Evolutionary conservation across 2,888 invertebrate genomes (phyloP), one percentile per base, ranked within the genome.

Genomic region (Trichogramma evanescens): DNA sequence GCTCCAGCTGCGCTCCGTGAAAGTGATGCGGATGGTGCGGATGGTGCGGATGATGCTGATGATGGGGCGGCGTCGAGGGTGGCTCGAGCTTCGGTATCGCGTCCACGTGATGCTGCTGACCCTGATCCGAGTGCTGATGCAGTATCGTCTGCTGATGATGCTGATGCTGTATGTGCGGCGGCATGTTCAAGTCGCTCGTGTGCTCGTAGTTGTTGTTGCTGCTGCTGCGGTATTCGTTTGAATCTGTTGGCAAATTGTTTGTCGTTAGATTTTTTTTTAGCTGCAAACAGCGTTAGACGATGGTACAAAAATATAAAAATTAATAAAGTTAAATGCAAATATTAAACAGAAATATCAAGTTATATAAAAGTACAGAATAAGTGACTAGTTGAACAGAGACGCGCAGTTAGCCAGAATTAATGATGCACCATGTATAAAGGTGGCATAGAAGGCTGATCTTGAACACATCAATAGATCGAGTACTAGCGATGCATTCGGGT

Each of bases 41-140:
- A 5, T 59, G 57, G 48, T 74, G 70, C 78, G 81, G 67, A 76
- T 73, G 74, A 50, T 72, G 71, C 46, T 59, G 64, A 8, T 74
- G 74, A 5, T 73, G 68, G 6, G 75, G 74, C 44, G 77, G 77
- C 26, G 77, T 76, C 7, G 76, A 73, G 4, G 76, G 78, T 41
- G 82, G 82, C 68, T 82, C 82, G 62, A 82, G 69, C 71, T 82
- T 82, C 58, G 82, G 82, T 67, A 82, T 79, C 61, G 82, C 78
- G 68, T 81, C 81, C 66, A 73, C 63, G 51, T 67, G 65, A 13
- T 65, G 56, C 40, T 62, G 66, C 56, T 65, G 51, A 58, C 56
- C 56, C 64, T 64, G 60, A 54, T 60, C 66, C 65, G 73, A 67
- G 61, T 71, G 64, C 4, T 64, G 57, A 43, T 68, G 70, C 42